These are phyloP conservation scores for Eudasyphora cyanicolor DNA, from an alignment of 2,888 invertebrate genomes.

Conservation along the genomic window DNA sequence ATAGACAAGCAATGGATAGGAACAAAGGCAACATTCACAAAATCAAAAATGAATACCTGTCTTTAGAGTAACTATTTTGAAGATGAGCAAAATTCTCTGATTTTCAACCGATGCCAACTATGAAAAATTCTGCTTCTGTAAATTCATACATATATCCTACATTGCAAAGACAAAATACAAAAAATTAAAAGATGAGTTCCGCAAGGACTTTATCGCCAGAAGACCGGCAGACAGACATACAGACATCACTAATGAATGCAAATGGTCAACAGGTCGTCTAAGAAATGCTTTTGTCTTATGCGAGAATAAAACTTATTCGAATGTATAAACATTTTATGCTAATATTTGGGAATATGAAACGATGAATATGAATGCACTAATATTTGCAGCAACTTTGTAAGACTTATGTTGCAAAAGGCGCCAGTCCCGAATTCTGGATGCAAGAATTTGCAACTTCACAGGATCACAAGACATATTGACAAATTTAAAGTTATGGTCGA, in stretches of 20 bases:
- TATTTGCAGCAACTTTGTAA: slow-evolving; percentile 24
- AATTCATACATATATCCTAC: background rate
- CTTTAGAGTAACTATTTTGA: background rate
- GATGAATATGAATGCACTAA: background rate
- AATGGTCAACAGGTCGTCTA: slow-evolving; percentile 76
- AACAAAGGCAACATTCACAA: background rate
- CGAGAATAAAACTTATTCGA: background rate
- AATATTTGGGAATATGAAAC: slow-evolving; percentile 28
- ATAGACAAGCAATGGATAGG: background rate
- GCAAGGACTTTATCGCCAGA: background rate
- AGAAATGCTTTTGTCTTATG: slow-evolving; percentile 19
- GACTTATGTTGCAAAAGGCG: slow-evolving; percentile 60
- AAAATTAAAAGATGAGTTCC: background rate
- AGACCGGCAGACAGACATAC: slow-evolving; percentile 34
- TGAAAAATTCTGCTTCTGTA: background rate
- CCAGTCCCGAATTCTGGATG: slow-evolving; percentile 29
- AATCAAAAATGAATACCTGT: background rate
- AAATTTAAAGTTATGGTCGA: slow-evolving; percentile 42
- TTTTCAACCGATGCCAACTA: background rate
- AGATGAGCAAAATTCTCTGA: background rate
- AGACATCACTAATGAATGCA: slow-evolving; percentile 74
- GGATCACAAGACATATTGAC: slow-evolving; percentile 13
- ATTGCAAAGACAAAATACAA: background rate
- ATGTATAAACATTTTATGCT: slow-evolving; percentile 57
- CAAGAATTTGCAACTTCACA: slow-evolving; percentile 1